A percentile compares a stretch with the other conserved stretches of the same genome.
Conservation (phyloP, 2,888 invertebrate species). For the Strigamia transsilvanica region DNA sequence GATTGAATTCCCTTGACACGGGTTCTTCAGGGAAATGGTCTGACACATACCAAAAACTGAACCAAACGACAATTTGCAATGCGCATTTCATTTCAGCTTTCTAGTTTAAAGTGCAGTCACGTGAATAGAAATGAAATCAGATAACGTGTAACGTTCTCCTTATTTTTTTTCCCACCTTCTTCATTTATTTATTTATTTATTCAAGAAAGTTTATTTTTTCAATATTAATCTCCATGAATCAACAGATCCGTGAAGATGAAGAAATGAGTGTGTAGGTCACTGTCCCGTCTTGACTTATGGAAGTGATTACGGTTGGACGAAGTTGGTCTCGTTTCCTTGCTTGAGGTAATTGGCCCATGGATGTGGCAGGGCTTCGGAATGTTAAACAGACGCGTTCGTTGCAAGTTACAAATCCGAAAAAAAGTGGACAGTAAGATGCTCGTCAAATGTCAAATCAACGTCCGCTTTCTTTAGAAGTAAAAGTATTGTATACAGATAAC, state of each 20-base stretch:
- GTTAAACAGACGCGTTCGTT: slow-evolving; percentile 18
- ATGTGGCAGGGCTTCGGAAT: slow-evolving; percentile 32
- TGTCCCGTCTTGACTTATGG: slow-evolving; percentile 18
- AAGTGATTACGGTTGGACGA: slow-evolving; percentile 22
- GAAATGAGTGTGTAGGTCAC: neutral
- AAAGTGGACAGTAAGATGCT: slow-evolving; percentile 29
- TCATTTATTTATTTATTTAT: neutral
- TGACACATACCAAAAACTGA: slow-evolving; percentile 41
- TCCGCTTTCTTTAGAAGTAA: neutral
- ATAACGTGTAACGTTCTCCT: neutral
- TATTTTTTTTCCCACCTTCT: neutral
- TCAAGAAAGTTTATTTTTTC: neutral
- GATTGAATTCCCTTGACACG: slow-evolving; percentile 35
- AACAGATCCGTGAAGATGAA: neutral
- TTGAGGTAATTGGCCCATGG: slow-evolving; percentile 41
- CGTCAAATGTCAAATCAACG: slow-evolving; percentile 37
- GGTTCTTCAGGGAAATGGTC: slow-evolving; percentile 40
- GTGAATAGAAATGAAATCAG: neutral
- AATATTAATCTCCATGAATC: neutral
- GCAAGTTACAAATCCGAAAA: slow-evolving; percentile 32
- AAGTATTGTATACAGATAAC: neutral
- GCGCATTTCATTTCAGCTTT: slow-evolving; percentile 12
- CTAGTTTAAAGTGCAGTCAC: slow-evolving; percentile 10
- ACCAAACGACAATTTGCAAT: slow-evolving; percentile 42
- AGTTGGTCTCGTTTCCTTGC: slow-evolving; percentile 21